Evolutionary conservation across 2,113 vertebrate genomes (phyloP), one percentile per base, ranked within the genome.

Genomic region (Protomyctophum bolini): DNA sequence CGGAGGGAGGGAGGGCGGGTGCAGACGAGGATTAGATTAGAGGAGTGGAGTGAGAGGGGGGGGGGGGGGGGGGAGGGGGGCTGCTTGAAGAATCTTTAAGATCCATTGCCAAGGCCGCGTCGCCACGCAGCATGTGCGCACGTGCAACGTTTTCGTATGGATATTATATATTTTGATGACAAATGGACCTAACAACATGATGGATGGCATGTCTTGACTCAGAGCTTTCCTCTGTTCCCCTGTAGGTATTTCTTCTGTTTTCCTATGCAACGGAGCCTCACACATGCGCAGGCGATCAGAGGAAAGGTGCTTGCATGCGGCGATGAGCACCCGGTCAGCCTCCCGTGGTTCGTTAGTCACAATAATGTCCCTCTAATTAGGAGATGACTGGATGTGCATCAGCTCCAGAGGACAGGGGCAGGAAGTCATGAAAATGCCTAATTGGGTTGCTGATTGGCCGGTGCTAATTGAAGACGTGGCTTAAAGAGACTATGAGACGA

Each of bases 361-460:
- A 83, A 88, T 87, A 92, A 85, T 84, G 83, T 77, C 68, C 63
- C 64, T 81, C 80, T 93, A 91, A 93, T 91, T 92, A 82, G 87
- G 77, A 85, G 82, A 85, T 70, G 68, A 82, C 68, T 88, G 74
- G 72, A 70, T 82, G 87, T 88, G 89, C 82, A 88, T 90, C 86
- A 86, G 82, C 71, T 66, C 74, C 79, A 87, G 82, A 76, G 63
- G 29, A 80, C 66, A 77, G 77, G 88, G 75, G 76, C 70, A 78
- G 66, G 64, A 83, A 92, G 87, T 91, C 89, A 88, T 73, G 79
- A 83, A 90, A 87, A 84, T 52, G 70, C 77, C 76, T 90, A 91
- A 93, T 92, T 92, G 86, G 91, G 64, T 83, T 69, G 77, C 83
- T 86, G 91, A 93, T 93, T 93, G 93, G 90, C 79, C 67, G 51